Conservation (phyloP, 2,888 invertebrate species). For the Cordilura impudica region DNA sequence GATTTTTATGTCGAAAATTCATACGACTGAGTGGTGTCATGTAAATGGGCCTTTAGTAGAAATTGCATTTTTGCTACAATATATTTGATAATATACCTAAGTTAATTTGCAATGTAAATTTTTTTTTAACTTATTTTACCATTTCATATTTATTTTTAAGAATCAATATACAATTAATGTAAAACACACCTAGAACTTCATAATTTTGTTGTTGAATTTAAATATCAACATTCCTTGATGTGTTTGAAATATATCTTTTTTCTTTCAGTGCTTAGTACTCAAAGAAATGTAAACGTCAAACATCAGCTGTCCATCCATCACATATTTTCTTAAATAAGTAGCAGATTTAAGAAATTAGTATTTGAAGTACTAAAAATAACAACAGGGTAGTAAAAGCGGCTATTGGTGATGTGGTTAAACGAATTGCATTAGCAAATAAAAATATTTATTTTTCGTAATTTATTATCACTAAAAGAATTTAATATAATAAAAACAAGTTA, state of each 20-base stretch:
- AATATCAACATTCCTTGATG: too few relatives aligned
- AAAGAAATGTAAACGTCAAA: neutral
- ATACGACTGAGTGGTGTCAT: too few relatives aligned
- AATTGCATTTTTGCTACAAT: too few relatives aligned
- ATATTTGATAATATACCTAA: too few relatives aligned
- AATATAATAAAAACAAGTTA: neutral
- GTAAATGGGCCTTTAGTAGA: too few relatives aligned
- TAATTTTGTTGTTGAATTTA: too few relatives aligned
- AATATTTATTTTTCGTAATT: constrained; percentile 21
- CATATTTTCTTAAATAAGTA: constrained; percentile 10
- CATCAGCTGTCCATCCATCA: neutral
- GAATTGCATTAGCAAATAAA: constrained; percentile 29
- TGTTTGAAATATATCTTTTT: neutral
- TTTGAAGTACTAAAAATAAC: constrained; percentile 16
- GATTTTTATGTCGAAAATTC: too few relatives aligned
- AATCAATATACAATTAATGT: too few relatives aligned
- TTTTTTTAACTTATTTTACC: too few relatives aligned
- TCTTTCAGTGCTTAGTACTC: neutral
- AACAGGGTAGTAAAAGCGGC: constrained; percentile 24
- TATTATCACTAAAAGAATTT: constrained; percentile 14
- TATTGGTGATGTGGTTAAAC: constrained; percentile 59
- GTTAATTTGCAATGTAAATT: too few relatives aligned
- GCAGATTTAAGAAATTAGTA: neutral
- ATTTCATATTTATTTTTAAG: too few relatives aligned
- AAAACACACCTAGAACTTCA: too few relatives aligned